Evolutionary conservation across 2,113 vertebrate species (phyloP), one percentile per base, ranked within the genome.

Genomic region (Semnornis frantzii): DNA sequence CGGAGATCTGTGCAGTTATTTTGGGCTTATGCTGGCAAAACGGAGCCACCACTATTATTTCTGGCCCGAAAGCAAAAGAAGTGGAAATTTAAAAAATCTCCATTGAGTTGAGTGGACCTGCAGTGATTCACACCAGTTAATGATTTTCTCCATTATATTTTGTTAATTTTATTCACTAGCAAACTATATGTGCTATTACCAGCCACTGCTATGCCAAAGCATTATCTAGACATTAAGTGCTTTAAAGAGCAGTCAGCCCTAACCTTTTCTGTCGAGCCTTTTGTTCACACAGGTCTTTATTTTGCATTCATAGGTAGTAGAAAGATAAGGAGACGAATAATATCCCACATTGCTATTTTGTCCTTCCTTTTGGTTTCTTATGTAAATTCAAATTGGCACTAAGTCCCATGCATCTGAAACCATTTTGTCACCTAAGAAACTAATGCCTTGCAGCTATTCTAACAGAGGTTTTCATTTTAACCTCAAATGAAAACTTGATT

Each of bases 341-440:
- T 86, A 87, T 68, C 89, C 73, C 84, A 72, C 54, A 37, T 87
- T 93, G 88, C 68, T 87, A 19, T 92, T 93, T 79, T 28, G 50
- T 92, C 77, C 78, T 91, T 95, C 82, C 54, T 90, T 95, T 94
- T 48, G 62, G 73, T 28, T 86, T 62, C 50, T 87, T 93, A 91
- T 62, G 73, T 82, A 94, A 93, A 97, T 95, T 95, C 96, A 96
- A 96, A 94, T 91, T 97, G 92, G 89, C 93, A 94, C 78, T 71
- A 86, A 91, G 64, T 82, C 68, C 75, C 30, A 6, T 59, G 74
- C 81, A 73, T 73, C 83, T 82, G 85, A 95, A 95, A 68, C 50
- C 58, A 55, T 73, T 88, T 89, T 97, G 93, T 94, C 94, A 95
- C 95, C 77, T 94, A 77, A 81, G 54, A 94, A 95, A 59, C 76